phyloP scores from a whole-genome alignment of 2,888 invertebrate genomes.

The Drosophila phalerata region DNA sequence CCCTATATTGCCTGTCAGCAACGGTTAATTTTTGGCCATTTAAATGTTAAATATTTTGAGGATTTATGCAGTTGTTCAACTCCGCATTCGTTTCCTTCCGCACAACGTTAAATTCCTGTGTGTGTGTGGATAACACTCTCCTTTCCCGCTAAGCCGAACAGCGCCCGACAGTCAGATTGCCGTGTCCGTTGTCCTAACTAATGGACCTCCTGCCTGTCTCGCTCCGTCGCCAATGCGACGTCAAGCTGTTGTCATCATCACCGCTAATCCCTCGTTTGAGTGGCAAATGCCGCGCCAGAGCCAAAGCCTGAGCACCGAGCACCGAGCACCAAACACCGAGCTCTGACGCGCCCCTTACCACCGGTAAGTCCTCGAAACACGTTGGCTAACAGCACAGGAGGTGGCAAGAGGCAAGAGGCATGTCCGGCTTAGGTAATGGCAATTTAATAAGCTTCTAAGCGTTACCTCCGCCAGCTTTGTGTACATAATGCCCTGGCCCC shows the following conservation, averaged over 20 bases:
- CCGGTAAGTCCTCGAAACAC: conserved; percentile 2
- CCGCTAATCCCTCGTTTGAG: conserved; percentile 81
- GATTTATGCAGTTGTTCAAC: conserved; percentile 58
- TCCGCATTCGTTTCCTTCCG: conserved; percentile 2
- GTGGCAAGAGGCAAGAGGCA: background rate
- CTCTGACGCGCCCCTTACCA: conserved; percentile 13
- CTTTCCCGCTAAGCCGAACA: conserved; percentile 11
- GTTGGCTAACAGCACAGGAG: background rate
- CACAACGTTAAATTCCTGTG: conserved; percentile 44
- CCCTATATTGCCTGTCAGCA: conserved; percentile 41
- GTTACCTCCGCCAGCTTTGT: conserved; percentile 32
- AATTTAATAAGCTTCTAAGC: conserved; percentile 79
- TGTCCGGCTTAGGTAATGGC: conserved; percentile 80
- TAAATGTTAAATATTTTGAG: conserved; percentile 77
- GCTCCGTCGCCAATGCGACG: conserved; percentile 43
- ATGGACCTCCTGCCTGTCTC: conserved; percentile 69
- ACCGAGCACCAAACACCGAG: conserved; percentile 6
- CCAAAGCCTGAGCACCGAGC: background rate
- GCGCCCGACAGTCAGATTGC: background rate
- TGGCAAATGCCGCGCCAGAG: conserved; percentile 72
- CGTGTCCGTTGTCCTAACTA: conserved; percentile 36
- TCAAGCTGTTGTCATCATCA: conserved; percentile 80
- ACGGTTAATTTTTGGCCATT: conserved; percentile 74
- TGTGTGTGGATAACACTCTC: conserved; percentile 4
- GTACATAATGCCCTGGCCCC: conserved; percentile 12